Base-by-base conservation (phyloP, 2,797 vertebrate genomes). In the Meriones psammophilus region DNA sequence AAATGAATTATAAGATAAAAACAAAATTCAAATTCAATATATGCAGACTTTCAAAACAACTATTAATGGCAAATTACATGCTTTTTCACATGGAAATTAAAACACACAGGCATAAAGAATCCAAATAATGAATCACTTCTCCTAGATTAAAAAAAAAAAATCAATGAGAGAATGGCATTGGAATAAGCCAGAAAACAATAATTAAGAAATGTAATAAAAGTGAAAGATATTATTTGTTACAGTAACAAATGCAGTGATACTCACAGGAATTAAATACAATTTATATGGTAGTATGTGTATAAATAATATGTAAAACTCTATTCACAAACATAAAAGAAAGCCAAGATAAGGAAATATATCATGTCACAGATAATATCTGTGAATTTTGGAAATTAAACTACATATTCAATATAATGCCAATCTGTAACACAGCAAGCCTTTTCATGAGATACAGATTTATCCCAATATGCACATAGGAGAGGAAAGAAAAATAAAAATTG, bases 141-240 rank as follows among this genome's bases (percentile, higher is more conserved):
- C 71, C 46, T 89, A 56, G 24, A 73, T 90, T 6, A 71, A 89
- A 89, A 68, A 74, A 81, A 8, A 71, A 89, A 77, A 68, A 74
- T 90, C 76, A 79, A 24, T 88, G 30, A 88, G 85, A 92, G 94
- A 5, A 18, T 54, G 88, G 6, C 42, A 58, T 69, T 80, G 76
- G 18, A 76, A 73, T 6, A 15, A 0, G 73, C 14, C 76, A 94
- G 83, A 83, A 91, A 96, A 54, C 17, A 78, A 83, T 8, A 94
- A 91, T 84, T 76, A 94, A 89, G 80, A 92, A 92, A 92, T 54
- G 9, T 13, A 88, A 74, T 89, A 84, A 96, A 94, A 89, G 8
- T 56, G 12, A 64, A 96, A 91, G 7, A 68, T 36, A n/a, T 7
- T 30, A 94, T 91, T 89, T 90, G 14, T 18, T 94, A 92, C 42